Percentiles rank a stretch among this genome's conserved stretches.
These are phyloP conservation scores for Drosophila fungiperda DNA, from an alignment of 2,888 invertebrate genomes.

Conservation along the genomic window DNA sequence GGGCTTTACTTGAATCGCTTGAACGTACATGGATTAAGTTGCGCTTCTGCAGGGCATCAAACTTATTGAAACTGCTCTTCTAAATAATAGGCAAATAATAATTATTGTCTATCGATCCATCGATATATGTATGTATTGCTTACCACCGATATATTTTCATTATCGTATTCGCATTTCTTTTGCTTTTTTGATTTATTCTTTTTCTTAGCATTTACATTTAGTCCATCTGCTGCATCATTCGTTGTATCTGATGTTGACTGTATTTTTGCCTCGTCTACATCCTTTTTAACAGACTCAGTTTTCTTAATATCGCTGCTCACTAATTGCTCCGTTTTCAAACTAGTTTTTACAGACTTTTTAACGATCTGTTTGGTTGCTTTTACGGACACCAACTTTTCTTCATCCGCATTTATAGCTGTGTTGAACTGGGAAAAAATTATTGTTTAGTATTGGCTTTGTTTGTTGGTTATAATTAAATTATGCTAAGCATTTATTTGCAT, in stretches of 20 bases:
- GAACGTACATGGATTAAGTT: constrained; percentile 88
- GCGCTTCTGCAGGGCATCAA: constrained; percentile 90
- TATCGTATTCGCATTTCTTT: constrained; percentile 87
- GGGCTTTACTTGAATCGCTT: constrained; percentile 88
- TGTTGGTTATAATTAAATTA: neutral
- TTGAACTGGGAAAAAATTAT: constrained; percentile 22
- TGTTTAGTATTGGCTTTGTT: neutral
- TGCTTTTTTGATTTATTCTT: constrained; percentile 88
- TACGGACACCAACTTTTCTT: constrained; percentile 59
- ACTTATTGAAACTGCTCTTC: constrained; percentile 92
- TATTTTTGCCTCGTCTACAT: neutral
- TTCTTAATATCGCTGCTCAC: constrained; percentile 1
- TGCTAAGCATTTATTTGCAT: neutral
- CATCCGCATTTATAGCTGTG: constrained; percentile 56
- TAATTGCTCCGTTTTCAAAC: constrained; percentile 15
- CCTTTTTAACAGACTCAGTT: constrained; percentile 3
- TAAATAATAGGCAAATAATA: constrained; percentile 71
- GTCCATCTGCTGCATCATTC: neutral
- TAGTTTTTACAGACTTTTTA: constrained; percentile 21
- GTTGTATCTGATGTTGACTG: neutral
- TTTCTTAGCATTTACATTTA: constrained; percentile 30
- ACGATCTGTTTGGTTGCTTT: constrained; percentile 17
- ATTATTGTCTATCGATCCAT: constrained; percentile 5
- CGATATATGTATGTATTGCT: constrained; percentile 59
- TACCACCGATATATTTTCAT: constrained; percentile 90